These are phyloP conservation scores for Paramacrobiotus metropolitanus DNA, from an alignment of 1,140 invertebrate genomes.

Conservation along the genomic window DNA sequence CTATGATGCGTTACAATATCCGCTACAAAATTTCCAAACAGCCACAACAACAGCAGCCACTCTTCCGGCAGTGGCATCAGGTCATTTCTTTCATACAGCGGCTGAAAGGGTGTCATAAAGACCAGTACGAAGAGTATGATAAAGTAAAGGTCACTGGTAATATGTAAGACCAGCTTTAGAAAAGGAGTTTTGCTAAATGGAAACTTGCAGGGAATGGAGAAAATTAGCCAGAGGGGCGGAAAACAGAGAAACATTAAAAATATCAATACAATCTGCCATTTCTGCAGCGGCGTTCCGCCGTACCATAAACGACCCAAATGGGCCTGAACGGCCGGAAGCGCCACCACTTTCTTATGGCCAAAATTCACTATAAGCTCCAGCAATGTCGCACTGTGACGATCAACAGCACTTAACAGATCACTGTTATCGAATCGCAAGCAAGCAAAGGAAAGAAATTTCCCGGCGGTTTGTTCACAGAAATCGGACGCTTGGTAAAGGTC, in stretches of 20 bases:
- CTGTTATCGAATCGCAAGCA: no score
- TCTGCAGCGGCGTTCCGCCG: conserved; percentile 77
- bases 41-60: conserved; percentile 83
- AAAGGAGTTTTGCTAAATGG: conserved; percentile 72
- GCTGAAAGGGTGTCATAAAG: not conserved
- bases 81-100: not conserved
- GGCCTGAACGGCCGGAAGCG: conserved; percentile 21
- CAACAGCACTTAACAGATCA: conserved; percentile 64
- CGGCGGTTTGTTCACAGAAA: conserved; percentile 88
- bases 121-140: not conserved
- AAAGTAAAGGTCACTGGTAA: not conserved
- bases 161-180: conserved; percentile 50
- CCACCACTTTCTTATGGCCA: conserved; percentile 76
- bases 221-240: conserved; percentile 83
- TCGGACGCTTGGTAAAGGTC: conserved; percentile 79
- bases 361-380: conserved; percentile 92
- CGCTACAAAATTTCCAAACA: conserved; percentile 77
- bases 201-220: conserved; percentile 79
- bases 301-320: not conserved
- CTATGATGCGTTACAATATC: conserved; percentile 90
- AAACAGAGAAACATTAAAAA: conserved; percentile 72
- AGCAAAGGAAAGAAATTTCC: conserved; percentile 78
- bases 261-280: conserved; percentile 73
- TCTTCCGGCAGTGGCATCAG: conserved; percentile 39
- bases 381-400: conserved; percentile 72